Conservation (phyloP, 2,888 invertebrate genomes). For the Erpobdella octoculata region DNA sequence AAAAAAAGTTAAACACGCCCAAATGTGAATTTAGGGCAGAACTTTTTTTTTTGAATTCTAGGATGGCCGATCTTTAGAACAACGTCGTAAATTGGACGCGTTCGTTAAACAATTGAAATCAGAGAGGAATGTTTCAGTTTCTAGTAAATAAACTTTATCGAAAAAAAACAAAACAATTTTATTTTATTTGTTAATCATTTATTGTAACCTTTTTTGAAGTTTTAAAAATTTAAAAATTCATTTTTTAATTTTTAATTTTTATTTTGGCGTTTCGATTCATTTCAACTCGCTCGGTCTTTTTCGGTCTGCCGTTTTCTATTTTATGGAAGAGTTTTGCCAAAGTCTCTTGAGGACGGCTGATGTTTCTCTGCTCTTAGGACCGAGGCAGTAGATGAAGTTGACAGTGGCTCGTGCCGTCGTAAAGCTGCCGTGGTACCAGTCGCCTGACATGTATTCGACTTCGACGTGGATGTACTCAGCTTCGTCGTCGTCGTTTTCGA, state of each 20-base stretch:
- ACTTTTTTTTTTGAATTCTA: too few species aligned
- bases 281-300: not conserved
- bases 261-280: too few species aligned
- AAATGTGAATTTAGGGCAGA: too few species aligned
- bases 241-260: not conserved
- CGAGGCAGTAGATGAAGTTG: not conserved
- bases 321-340: not conserved
- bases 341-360: not conserved
- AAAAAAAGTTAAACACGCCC: too few species aligned
- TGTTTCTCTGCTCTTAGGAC: not conserved
- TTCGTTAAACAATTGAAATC: not conserved
- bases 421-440: conserved; percentile 9
- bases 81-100: not conserved
- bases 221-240: not conserved
- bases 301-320: not conserved
- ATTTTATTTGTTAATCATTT: not conserved
- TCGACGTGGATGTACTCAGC: not conserved
- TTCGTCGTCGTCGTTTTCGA: not conserved
- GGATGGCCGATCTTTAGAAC: too few species aligned
- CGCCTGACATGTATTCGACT: not conserved
- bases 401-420: not conserved
- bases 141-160: not conserved
- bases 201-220: not conserved
- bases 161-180: not conserved
- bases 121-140: not conserved